Evolutionary conservation across 1,140 invertebrate species (phyloP), one percentile per base, ranked within the genome.

Genomic region (Temnothorax nylanderi): DNA sequence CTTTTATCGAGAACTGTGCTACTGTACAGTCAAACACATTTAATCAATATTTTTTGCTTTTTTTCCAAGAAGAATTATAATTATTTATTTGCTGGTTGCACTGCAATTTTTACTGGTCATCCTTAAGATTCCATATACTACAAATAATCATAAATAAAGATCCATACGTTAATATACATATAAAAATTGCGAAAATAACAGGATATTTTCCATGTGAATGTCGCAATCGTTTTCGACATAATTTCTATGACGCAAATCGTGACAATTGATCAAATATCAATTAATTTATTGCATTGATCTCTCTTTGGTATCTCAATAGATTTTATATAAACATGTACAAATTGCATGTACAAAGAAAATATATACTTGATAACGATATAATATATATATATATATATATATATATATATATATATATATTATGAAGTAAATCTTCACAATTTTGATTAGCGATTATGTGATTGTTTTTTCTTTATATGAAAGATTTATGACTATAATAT

Each of bases 211-310:
- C 16, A 78, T 1, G 13, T 26, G 32, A 80, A 37, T 41, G 21
- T 67, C n/a, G 8, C 18, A 65, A 78, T 16, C 16, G 41, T 67
- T 78, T 78, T 21, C 7, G 21, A n/a, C 26, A 5, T n/a, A 8
- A 47, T 34, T 80, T 80, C 34, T 54, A 54, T 80, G 47, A 80
- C 60, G 62, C 77, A 80, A 80, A 67, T 65, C n/a, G 2, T 54
- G 13, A 26, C 60, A 67, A 51, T 80, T 80, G 76, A 78, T 65
- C 44, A 7, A 65, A 67, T 67, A 78, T 34, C 58, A 16, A 37
- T 78, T n/a, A 80, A 69, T 69, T 80, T 44, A 54, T 3, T 47
- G 10, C 0, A 1, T 37, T n/a, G 34, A 56, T 69, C n/a, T 51
- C 11, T 77, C 26, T 81, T 41, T 10, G 16, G 5, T 64, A 21